These are phyloP conservation scores for Antidorcas marsupialis DNA, from an alignment of 2,113 vertebrate genomes.

Conservation along the genomic window DNA sequence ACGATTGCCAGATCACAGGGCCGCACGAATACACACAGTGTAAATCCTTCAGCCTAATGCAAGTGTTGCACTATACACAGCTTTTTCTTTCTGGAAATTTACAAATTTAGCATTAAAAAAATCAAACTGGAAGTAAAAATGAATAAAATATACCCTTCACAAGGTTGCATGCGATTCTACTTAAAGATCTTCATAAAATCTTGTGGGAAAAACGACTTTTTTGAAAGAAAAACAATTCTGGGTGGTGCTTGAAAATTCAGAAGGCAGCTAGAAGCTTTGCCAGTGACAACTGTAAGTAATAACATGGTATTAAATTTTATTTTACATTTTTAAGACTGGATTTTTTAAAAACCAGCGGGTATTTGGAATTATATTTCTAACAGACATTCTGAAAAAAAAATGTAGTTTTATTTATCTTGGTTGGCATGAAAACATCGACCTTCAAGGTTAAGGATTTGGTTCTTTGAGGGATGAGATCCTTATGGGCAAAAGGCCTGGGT, in stretches of 20 bases:
- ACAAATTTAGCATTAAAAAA: neutral
- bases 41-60: neutral
- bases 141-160: conserved; percentile 10
- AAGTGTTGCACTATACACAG: neutral
- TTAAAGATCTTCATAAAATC: conserved; percentile 42
- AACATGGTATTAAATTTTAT: conserved; percentile 56
- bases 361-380: conserved; percentile 52
- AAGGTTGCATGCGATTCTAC: neutral
- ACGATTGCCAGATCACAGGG: neutral
- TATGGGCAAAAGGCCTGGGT: neutral
- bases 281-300: conserved; percentile 62
- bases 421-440: neutral
- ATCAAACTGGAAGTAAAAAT: neutral
- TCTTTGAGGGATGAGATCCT: neutral
- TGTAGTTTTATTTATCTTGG: conserved; percentile 40
- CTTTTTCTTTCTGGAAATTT: neutral
- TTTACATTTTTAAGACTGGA: conserved; percentile 60
- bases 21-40: neutral
- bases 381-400: conserved; percentile 31
- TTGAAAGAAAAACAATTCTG: conserved; percentile 54
- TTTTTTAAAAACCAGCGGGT: conserved; percentile 45
- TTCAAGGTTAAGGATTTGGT: conserved; percentile 14
- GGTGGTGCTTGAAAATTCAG: conserved; percentile 44
- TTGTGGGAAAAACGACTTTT: conserved; percentile 19
- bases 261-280: conserved; percentile 44